Conservation (phyloP, 2,888 invertebrate species). For the Rotaria magnacalcarata region DNA sequence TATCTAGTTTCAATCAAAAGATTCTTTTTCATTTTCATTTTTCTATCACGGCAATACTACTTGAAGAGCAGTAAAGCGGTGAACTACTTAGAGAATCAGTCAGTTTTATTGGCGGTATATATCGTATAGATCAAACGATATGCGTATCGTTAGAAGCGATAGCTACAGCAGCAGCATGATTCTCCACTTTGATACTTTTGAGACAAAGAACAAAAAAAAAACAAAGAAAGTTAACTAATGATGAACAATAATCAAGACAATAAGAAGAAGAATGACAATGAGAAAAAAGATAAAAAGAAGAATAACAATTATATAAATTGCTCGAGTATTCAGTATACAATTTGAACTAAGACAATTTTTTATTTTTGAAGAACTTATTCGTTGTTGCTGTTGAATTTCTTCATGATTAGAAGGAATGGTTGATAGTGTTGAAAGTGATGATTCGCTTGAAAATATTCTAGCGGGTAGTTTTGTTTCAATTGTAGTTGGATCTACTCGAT, state of each 20-base stretch:
- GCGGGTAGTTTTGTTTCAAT: too few species aligned
- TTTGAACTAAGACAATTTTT: neutral
- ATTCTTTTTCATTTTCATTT: neutral
- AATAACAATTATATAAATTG: neutral
- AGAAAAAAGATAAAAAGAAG: neutral
- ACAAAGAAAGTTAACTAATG: neutral
- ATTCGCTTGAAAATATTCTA: too few species aligned
- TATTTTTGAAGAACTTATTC: too few species aligned
- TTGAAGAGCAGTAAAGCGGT: constrained; percentile 13
- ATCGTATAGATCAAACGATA: constrained; percentile 13
- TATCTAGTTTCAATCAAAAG: neutral
- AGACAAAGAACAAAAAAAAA: neutral
- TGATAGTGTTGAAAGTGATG: too few species aligned
- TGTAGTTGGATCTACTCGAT: too few species aligned
- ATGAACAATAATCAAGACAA: neutral
- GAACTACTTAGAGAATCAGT: constrained; percentile 21
- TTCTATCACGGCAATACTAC: neutral
- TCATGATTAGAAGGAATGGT: too few species aligned
- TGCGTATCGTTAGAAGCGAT: neutral
- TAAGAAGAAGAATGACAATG: too few species aligned
- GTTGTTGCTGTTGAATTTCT: too few species aligned
- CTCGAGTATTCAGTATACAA: neutral
- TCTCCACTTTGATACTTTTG: neutral
- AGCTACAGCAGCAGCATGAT: neutral
- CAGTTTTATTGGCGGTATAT: constrained; percentile 9